Conservation (phyloP, 2,113 vertebrate genomes). For the Suricata suricatta region DNA sequence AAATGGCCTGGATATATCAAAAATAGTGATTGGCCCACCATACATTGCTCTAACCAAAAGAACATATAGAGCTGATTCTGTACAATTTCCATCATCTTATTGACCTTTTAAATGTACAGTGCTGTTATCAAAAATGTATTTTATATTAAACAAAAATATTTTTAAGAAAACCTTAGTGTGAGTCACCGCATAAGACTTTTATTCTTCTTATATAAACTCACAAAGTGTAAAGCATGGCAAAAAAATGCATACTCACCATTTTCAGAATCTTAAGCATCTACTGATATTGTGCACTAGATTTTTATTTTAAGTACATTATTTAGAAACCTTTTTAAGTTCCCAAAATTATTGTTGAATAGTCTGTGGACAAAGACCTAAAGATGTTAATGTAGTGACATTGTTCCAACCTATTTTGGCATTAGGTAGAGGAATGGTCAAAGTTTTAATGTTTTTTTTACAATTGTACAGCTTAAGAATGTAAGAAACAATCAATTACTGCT, state of each 20-base stretch:
- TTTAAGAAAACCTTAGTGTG: constrained; percentile 44
- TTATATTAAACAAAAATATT: constrained; percentile 56
- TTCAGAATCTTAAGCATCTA: neutral
- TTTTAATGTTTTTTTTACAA: constrained; percentile 51
- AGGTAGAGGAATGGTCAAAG: constrained; percentile 23
- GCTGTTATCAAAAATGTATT: constrained; percentile 33
- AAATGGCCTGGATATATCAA: constrained; percentile 39
- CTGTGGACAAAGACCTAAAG: neutral
- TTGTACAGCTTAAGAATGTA: neutral
- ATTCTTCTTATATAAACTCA: constrained; percentile 15
- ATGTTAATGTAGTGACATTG: constrained; percentile 5
- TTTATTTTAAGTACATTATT: neutral
- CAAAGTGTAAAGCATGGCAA: neutral
- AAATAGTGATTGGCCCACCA: neutral
- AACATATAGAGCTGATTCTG: neutral
- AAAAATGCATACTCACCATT: neutral
- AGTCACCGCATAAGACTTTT: constrained; percentile 33
- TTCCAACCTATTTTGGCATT: constrained; percentile 26
- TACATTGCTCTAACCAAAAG: neutral
- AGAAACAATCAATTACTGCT: neutral
- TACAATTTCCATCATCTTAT: neutral
- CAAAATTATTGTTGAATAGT: constrained; percentile 36
- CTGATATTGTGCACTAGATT: neutral
- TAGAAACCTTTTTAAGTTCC: neutral
- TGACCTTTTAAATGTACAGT: constrained; percentile 47